Percentiles rank a stretch among this genome's conserved stretches.
Evolutionary conservation across 2,888 invertebrate species (phyloP).

Genomic region (Ormyrus nitidulus): DNA sequence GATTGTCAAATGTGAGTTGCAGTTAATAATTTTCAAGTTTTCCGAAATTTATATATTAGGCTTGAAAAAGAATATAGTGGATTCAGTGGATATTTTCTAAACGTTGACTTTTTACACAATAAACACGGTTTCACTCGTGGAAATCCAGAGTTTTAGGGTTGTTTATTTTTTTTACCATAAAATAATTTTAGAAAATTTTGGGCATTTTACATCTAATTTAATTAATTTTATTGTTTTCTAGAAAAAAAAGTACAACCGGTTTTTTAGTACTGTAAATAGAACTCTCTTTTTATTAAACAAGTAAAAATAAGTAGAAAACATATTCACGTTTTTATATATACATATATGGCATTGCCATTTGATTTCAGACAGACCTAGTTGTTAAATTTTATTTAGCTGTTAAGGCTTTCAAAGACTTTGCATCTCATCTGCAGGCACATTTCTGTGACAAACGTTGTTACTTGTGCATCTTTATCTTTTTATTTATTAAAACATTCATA

Average conservation of each 20-base stretch:
- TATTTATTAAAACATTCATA: slow-evolving; percentile 79
- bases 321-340: not conserved
- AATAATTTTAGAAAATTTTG: not conserved
- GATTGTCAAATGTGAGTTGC: no score
- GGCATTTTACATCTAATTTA: not conserved
- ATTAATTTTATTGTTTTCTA: no score
- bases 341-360: not conserved
- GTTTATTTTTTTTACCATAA: no score
- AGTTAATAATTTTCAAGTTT: no score
- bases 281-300: not conserved
- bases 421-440: slow-evolving; percentile 79
- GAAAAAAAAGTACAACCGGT: no score
- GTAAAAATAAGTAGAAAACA: not conserved
- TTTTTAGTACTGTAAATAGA: no score
- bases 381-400: slow-evolving; percentile 78
- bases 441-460: slow-evolving; percentile 80
- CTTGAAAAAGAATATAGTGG: no score
- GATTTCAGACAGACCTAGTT: not conserved
- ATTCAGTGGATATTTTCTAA: no score
- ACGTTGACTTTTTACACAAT: no score
- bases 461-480: slow-evolving; percentile 81
- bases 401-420: slow-evolving; percentile 79
- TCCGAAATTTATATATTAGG: no score
- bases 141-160: no score
- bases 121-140: no score